Evolutionary conservation across 2,797 vertebrate genomes (phyloP), one percentile per base, ranked within the genome.

Genomic region (Lagodon rhomboides): DNA sequence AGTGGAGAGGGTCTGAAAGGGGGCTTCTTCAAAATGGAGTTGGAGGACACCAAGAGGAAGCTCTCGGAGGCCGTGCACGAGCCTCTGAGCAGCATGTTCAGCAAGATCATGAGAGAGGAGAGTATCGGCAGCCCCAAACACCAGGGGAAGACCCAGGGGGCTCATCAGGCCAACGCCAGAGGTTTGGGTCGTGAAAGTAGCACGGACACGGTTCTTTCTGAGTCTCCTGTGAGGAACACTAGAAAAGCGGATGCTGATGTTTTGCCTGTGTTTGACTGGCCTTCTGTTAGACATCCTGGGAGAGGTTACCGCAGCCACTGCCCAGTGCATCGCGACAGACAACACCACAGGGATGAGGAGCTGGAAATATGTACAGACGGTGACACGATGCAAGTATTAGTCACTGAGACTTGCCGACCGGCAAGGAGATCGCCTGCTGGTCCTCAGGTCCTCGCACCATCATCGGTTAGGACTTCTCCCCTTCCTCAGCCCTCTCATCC

Each of bases 11-110:
- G 79, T 30, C 46, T 73, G 64, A 95, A 94, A 53, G 94, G 94
- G 0, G 81, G 95, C 43, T 96, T 97, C 93, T 97, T 97, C 70
- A 97, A 96, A 77, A 93, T 95, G 86, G 95, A 96, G 83, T 91
- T 98, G 51, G 97, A 97, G 85, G 97, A 97, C 89, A 97, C 96
- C 27, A 93, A 93, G 63, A 94, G 95, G 71, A 95, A 97, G 86
- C 89, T 97, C 9, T 96, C 97, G 0, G 97, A 98, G 86, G 97
- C 96, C 1, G 87, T 97, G 89, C 97, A 97, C 1, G 97, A 98
- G 82, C 97, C 97, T 3, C 85, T 98, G 47, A 94, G 92, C 66
- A 96, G 85, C 82, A 95, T 97, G 91, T 95, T 98, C 54, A 97
- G 95, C 70, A 97, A 96, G 76, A 97, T 98, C 44, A 96, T 96